phyloP scores from a whole-genome alignment of 2,113 vertebrate genomes.

The Eolophus roseicapilla region DNA sequence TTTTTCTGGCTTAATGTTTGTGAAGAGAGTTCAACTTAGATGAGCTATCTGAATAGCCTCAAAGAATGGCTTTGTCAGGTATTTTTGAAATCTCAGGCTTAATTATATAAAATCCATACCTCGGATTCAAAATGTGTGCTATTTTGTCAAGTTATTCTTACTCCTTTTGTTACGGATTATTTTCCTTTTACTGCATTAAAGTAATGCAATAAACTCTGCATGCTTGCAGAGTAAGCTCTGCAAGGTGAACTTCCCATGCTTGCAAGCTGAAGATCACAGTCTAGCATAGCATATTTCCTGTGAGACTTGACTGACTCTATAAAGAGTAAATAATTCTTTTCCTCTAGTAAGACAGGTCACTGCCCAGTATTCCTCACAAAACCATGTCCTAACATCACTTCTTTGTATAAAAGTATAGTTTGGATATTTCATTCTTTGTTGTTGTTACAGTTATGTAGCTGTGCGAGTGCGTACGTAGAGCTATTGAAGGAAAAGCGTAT shows the following conservation, averaged over 20 bases:
- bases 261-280: neutral
- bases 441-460: rapidly evolving
- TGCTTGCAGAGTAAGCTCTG: neutral
- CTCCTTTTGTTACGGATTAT: neutral
- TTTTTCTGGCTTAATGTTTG: neutral
- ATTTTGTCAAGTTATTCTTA: neutral
- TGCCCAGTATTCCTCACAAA: neutral
- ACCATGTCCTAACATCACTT: neutral
- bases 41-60: neutral
- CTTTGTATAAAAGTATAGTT: neutral
- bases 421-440: neutral
- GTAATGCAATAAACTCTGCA: neutral
- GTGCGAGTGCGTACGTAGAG: neutral
- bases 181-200: neutral
- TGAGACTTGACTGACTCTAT: neutral
- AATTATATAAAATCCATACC: neutral
- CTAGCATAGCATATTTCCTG: neutral
- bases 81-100: neutral
- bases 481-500: neutral
- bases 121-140: neutral
- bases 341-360: neutral
- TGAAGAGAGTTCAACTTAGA: neutral
- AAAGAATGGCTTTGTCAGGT: neutral
- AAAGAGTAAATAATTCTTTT: neutral
- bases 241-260: neutral